phyloP scores from a whole-genome alignment of 2,888 invertebrate genomes.

The Epistrophella euchroma region DNA sequence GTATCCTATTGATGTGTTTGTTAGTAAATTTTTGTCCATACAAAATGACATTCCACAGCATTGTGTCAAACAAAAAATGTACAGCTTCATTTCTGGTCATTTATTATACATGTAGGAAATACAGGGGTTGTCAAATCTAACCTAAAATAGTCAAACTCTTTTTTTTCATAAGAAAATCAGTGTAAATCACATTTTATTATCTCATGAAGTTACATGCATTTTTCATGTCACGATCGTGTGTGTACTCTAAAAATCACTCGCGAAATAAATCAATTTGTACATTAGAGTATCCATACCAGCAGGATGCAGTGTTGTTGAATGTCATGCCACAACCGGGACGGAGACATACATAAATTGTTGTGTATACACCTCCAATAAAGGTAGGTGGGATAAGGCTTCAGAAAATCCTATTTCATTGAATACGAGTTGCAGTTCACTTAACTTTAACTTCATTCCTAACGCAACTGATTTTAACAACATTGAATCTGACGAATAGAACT shows the following conservation, averaged over 20 bases:
- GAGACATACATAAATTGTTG: not conserved
- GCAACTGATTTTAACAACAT: not conserved
- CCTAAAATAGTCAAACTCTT: not conserved
- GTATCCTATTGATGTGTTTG: too few relatives aligned
- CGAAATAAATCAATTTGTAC: slow-evolving; percentile 5
- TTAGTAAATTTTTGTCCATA: too few relatives aligned
- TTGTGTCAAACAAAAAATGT: too few relatives aligned
- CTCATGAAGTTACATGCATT: not conserved
- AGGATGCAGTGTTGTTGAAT: not conserved
- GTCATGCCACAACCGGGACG: not conserved
- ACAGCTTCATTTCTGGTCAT: too few relatives aligned
- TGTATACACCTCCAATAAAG: not conserved
- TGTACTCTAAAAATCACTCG: not conserved
- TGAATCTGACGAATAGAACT: not conserved
- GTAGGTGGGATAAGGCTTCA: not conserved
- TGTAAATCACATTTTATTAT: not conserved
- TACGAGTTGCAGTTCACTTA: not conserved
- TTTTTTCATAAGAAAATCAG: not conserved
- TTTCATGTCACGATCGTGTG: not conserved
- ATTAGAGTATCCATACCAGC: not conserved
- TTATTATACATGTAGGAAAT: not conserved
- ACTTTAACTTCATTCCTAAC: not conserved
- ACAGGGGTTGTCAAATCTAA: not conserved
- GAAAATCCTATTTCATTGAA: not conserved
- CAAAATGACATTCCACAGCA: too few relatives aligned